These are phyloP conservation scores for Microctonus hyperodae DNA, from an alignment of 2,888 invertebrate genomes.

Conservation along the genomic window DNA sequence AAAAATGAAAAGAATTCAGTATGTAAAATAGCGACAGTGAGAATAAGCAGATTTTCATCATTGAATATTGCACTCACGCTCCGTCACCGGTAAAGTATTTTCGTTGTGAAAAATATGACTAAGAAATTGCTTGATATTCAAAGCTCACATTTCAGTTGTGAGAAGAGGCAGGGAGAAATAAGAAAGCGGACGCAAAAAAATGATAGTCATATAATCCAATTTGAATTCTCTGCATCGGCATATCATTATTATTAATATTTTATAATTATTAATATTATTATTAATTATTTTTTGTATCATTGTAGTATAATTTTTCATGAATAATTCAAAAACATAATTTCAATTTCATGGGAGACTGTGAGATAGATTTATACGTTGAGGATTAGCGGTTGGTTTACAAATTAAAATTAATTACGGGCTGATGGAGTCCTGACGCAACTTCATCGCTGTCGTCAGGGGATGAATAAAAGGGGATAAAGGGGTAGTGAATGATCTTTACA, in stretches of 20 bases:
- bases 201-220: not conserved
- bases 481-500: not conserved
- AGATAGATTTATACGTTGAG: slow-evolving; percentile 35
- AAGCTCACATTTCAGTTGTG: slow-evolving; percentile 48
- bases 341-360: not conserved
- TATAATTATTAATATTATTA: too few species aligned
- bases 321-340: not conserved
- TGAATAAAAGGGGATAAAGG: not conserved
- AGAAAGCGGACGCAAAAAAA: not conserved
- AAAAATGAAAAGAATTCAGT: not conserved
- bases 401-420: slow-evolving; percentile 58
- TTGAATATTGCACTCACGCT: slow-evolving; percentile 60
- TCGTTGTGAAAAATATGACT: slow-evolving; percentile 54
- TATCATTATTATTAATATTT: not conserved
- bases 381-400: slow-evolving; percentile 54
- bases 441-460: not conserved
- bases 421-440: slow-evolving; percentile 44
- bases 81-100: slow-evolving; percentile 50
- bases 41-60: slow-evolving; percentile 32
- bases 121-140: slow-evolving; percentile 61
- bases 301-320: not conserved
- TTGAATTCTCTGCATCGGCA: not conserved
- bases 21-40: slow-evolving; percentile 5
- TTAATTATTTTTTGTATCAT: too few species aligned
- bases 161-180: not conserved